Evolutionary conservation across 2,888 invertebrate species (phyloP), one percentile per base, ranked within the genome.

Genomic region (Tinea pellionella): DNA sequence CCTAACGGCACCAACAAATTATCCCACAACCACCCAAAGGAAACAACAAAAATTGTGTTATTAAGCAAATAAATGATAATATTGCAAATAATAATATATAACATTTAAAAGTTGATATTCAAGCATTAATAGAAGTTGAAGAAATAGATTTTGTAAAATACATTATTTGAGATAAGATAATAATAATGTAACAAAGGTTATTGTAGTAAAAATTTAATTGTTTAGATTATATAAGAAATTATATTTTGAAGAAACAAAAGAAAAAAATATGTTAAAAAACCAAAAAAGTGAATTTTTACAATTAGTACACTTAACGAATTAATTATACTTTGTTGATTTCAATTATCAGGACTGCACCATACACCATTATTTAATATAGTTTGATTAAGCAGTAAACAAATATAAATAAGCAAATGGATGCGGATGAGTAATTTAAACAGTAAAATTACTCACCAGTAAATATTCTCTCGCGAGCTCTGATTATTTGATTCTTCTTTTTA

Each of bases 401-500:
- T 9, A 30, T 19, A 2, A 30, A 30, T 15, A 15, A 57, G 37
- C 37, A 37, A 37, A 37, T 37, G 37, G 37, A 37, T n/a, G n/a
- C 37, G 37, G 47, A 15, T 55, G 53, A 42, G n/a, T 41, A 19
- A 57, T 29, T 42, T 3, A 43, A 60, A 30, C 29, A 13, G 19
- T 29, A 8, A 55, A 29, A 42, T 55, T 62, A 79, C 79, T 80
- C 88, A 96, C 96, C 96, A 89, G 94, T 93, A 71, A 96, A 95
- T 75, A 94, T 91, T 76, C 92, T 90, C 68, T 96, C 94, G 67
- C 93, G 89, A 60, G 91, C 89, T 77, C 92, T 91, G 64, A 93
- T 89, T 63, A 94, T 91, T 78, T 94, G 92, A 77, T 92, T 95
- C 78, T 92, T 92, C 78, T 94, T 93, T 70, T 93, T 92, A 64